phyloP scores from a whole-genome alignment of 2,113 vertebrate species.

The Labeo rohita region DNA sequence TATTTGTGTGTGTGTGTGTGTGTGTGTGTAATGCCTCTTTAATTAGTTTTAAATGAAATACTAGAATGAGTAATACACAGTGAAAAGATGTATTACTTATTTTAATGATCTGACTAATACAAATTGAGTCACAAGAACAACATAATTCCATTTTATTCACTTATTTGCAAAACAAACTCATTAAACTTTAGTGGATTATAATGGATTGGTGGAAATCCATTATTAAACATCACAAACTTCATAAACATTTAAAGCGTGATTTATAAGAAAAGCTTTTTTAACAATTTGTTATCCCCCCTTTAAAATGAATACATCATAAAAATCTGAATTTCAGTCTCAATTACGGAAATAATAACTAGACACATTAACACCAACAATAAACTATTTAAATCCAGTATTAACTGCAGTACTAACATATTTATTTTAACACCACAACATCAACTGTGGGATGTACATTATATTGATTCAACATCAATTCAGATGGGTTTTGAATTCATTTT shows the following conservation, averaged over 20 bases:
- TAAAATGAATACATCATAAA: constrained; percentile 5
- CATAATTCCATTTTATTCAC: background rate
- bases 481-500: background rate
- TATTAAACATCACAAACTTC: background rate
- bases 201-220: background rate
- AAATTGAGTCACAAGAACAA: background rate
- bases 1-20: background rate
- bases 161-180: background rate
- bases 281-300: background rate
- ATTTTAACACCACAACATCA: background rate
- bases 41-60: background rate
- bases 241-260: background rate
- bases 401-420: background rate
- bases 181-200: background rate
- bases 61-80: background rate
- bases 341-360: background rate
- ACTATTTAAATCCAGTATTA: background rate
- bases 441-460: background rate
- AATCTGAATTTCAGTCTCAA: background rate
- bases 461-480: constrained; percentile 10
- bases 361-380: constrained; percentile 1
- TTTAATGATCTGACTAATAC: background rate
- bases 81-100: background rate
- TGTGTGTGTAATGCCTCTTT: background rate
- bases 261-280: background rate